Percentiles rank a stretch among this genome's conserved stretches.
These are phyloP conservation scores for Eilema caniola DNA, from an alignment of 2,888 invertebrate species.

Conservation along the genomic window DNA sequence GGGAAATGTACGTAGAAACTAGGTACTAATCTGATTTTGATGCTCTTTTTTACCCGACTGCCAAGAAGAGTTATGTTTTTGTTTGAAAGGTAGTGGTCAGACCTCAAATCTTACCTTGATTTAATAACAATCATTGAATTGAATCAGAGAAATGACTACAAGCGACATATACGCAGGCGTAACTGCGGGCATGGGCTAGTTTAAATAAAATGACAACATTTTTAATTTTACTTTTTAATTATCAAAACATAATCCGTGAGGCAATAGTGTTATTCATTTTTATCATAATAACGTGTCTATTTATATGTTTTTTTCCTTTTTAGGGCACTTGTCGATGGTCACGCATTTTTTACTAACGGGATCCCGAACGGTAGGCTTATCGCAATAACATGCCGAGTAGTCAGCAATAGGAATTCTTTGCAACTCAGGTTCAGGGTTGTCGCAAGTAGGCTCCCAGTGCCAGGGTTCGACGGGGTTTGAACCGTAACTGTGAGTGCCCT, in stretches of 20 bases:
- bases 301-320: neutral
- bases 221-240: neutral
- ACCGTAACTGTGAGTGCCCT: slow-evolving; percentile 10
- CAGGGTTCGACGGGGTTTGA: neutral
- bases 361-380: slow-evolving; percentile 19
- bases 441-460: slow-evolving; percentile 17
- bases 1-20: too few species aligned
- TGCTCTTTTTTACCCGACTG: too few species aligned
- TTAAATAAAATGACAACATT: too few species aligned
- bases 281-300: neutral
- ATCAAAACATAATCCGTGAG: neutral
- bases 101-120: too few species aligned
- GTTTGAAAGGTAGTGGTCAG: too few species aligned
- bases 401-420: neutral
- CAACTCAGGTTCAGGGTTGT: neutral
- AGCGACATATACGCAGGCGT: too few species aligned
- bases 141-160: too few species aligned
- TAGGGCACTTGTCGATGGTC: slow-evolving; percentile 11
- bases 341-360: slow-evolving; percentile 5
- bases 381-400: slow-evolving; percentile 21
- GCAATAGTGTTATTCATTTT: neutral
- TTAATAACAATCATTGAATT: too few species aligned
- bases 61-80: too few species aligned
- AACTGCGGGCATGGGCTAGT: too few species aligned
- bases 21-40: too few species aligned